Evolutionary conservation across 2,888 invertebrate genomes (phyloP).

Genomic region (Cabera pusaria): DNA sequence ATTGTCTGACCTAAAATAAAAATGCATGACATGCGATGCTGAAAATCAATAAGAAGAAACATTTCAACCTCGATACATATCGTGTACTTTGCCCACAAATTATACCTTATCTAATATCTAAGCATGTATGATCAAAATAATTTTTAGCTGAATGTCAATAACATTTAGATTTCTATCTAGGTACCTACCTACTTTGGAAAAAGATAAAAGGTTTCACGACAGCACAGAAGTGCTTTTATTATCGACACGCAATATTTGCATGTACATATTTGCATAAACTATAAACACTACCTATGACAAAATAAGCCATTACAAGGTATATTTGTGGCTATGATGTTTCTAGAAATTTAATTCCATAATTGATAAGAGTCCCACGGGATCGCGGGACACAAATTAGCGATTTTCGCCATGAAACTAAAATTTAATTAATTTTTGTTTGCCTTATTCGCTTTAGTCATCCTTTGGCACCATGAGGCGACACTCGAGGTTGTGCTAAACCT

Average conservation of each 20-base stretch:
- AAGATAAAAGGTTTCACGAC: not conserved
- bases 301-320: constrained; percentile 15
- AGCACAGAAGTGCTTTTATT: not conserved
- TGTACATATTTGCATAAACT: not conserved
- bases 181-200: too few relatives aligned
- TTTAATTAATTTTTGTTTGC: constrained; percentile 18
- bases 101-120: too few relatives aligned
- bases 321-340: constrained; percentile 19
- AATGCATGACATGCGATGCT: too few relatives aligned
- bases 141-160: too few relatives aligned
- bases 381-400: constrained; percentile 14
- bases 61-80: too few relatives aligned
- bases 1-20: too few relatives aligned
- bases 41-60: too few relatives aligned
- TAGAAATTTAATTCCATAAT: constrained; percentile 39
- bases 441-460: constrained; percentile 28
- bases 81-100: too few relatives aligned
- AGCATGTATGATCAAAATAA: too few relatives aligned
- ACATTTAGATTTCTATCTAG: too few relatives aligned
- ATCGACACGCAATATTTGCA: constrained; percentile 1
- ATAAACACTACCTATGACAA: constrained; percentile 2
- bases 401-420: constrained; percentile 24
- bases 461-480: constrained; percentile 35
- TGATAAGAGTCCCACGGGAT: constrained; percentile 27
- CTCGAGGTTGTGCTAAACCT: too few relatives aligned